Evolutionary conservation across 2,797 vertebrate species (phyloP), one percentile per base, ranked within the genome.

Genomic region (Podargus strigoides): DNA sequence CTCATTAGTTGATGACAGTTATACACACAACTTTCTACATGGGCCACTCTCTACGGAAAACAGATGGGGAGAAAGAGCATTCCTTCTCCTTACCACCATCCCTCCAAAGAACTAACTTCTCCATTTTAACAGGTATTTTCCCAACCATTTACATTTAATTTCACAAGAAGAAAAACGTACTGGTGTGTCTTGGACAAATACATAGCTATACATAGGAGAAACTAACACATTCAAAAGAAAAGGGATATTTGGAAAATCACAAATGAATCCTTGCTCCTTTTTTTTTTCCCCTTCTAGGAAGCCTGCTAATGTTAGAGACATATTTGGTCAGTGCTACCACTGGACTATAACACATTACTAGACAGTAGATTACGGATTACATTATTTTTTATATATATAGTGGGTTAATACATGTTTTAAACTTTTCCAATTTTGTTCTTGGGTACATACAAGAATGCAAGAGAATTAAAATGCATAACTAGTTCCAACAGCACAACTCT

Each of bases 11-110:
- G 84, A 88, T 95, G 67, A 77, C 56, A 93, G 62, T 86, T 91
- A 94, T 14, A 95, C 62, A 89, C 8, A 22, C 62, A 82, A 74
- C 87, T 93, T 96, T 93, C 89, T 85, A 96, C 85, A 86, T 20
- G 81, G 73, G 46, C 84, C 91, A 93, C 68, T 74, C 91, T 73
- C 84, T 66, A 94, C 75, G 94, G 80, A 96, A 93, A 96, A 90
- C 85, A 95, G 94, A 95, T 94, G 76, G 91, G 86, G 78, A 93
- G 69, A 95, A 93, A 84, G 60, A 86, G 49, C 52, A 37, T 66
- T 73, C 62, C 62, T 85, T 94, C 75, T 70, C 82, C 70, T 90
- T 90, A 90, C 55, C 63, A 67, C 70, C 90, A 73, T 47, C n/a
- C 56, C 59, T 64, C 52, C 52, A 78, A 96, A 90, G 47, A 73